Evolutionary conservation across 2,797 vertebrate genomes (phyloP), one percentile per base, ranked within the genome.

Genomic region (Sebastes elongatus): DNA sequence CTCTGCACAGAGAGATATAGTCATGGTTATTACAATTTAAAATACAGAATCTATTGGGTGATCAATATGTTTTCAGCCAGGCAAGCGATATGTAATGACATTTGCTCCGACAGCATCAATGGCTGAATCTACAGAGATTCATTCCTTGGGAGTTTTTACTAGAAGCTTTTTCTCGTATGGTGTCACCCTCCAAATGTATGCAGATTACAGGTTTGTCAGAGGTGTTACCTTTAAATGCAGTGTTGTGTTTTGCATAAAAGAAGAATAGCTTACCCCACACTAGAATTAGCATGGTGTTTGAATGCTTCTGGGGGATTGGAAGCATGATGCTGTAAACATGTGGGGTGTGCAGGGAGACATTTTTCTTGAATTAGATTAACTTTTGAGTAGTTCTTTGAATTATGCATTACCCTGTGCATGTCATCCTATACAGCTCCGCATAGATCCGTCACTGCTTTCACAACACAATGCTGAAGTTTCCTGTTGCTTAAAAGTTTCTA

Each of bases 361-460:
- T 78, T 46, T 74, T 68, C 73, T 65, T 75, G 74, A 81, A 79
- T 82, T 82, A 80, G 75, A 80, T 79, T 79, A 28, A 81, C 60
- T 74, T 78, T 81, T 56, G 75, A 81, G 71, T 62, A 66, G 57
- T 60, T 69, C 73, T 79, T 69, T 91, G 81, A 91, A 89, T 86
- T 81, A 87, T 89, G 76, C 82, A 88, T 90, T 56, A 81, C 7
- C 38, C 63, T 25, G 66, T 71, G 60, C 30, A 66, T 71, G 71
- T 38, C 32, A 35, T 53, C 32, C 56, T 35, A 9, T 61, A 64
- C 33, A 65, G 62, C 78, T 56, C 20, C 35, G 42, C 53, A 61
- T 38, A 57, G 27, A 67, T 60, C 46, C 68, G 82, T 56, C 78
- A 82, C 65, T 65, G 18, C 38, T 53, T 69, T 68, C 56, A 53